These are phyloP conservation scores for Sylvia atricapilla DNA, from an alignment of 2,113 vertebrate species.

Conservation along the genomic window DNA sequence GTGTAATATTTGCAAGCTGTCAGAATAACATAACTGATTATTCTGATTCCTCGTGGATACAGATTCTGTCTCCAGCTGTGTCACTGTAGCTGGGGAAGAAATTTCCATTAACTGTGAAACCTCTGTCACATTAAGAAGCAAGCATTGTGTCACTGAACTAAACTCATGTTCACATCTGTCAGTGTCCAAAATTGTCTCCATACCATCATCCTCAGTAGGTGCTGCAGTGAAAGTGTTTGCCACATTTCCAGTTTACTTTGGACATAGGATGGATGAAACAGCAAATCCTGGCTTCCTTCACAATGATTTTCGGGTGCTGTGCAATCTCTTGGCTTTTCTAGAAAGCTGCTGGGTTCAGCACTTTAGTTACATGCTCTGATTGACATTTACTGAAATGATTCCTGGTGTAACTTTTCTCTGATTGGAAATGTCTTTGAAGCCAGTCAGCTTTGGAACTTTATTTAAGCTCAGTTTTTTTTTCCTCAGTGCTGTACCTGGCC, in stretches of 20 bases:
- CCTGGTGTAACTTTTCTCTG: not conserved
- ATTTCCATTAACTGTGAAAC: not conserved
- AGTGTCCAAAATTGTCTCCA: slow-evolving; percentile 12
- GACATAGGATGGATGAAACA: not conserved
- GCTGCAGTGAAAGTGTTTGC: not conserved
- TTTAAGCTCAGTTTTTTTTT: not conserved
- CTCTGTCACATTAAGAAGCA: not conserved
- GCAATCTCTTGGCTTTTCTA: not conserved
- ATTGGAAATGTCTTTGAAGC: not conserved
- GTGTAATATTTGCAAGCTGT: not conserved
- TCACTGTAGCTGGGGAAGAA: not conserved
- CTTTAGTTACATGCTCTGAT: not conserved
- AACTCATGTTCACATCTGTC: not conserved
- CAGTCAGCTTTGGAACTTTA: not conserved
- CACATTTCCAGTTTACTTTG: slow-evolving; percentile 25
- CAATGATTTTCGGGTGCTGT: not conserved
- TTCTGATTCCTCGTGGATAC: not conserved
- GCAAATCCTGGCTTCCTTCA: slow-evolving; percentile 1
- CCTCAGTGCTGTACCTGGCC: not conserved
- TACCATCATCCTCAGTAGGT: not conserved
- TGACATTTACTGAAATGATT: not conserved
- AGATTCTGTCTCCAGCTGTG: not conserved
- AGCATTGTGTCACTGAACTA: not conserved
- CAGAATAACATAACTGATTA: not conserved
- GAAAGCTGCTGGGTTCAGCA: not conserved